These are phyloP conservation scores for Chaetogeoica ovagalla DNA, from an alignment of 2,888 invertebrate genomes.

Conservation along the genomic window DNA sequence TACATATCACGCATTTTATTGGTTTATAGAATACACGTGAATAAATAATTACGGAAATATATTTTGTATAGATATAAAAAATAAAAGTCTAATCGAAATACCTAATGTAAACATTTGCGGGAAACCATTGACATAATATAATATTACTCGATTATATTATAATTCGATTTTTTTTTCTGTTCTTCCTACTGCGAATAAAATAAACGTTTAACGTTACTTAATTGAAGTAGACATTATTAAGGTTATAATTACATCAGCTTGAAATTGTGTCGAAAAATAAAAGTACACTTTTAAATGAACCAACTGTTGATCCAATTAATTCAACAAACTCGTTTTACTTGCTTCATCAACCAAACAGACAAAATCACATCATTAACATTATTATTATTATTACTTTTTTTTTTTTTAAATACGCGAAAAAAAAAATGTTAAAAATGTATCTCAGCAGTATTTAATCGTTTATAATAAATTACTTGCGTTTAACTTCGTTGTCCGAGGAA, in stretches of 20 bases:
- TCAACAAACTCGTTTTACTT: slow-evolving; percentile 15
- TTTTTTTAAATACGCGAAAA: background rate
- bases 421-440: background rate
- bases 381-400: no score
- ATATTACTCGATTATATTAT: no score
- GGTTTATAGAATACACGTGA: no score
- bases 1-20: no score
- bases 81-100: no score
- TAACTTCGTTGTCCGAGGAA: no score
- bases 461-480: background rate
- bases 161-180: background rate
- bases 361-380: slow-evolving; percentile 6
- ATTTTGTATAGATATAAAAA: no score
- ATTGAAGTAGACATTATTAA: slow-evolving; percentile 2
- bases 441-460: background rate
- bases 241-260: background rate
- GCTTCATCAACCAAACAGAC: background rate
- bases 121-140: no score
- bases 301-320: slow-evolving; percentile 45
- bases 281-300: slow-evolving; percentile 26
- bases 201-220: slow-evolving; percentile 19
- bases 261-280: slow-evolving; percentile 15
- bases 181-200: background rate
- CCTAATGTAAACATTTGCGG: no score
- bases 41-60: no score